These are phyloP conservation scores for Pandemis cinnamomeana DNA, from an alignment of 2,888 invertebrate genomes.

Conservation along the genomic window DNA sequence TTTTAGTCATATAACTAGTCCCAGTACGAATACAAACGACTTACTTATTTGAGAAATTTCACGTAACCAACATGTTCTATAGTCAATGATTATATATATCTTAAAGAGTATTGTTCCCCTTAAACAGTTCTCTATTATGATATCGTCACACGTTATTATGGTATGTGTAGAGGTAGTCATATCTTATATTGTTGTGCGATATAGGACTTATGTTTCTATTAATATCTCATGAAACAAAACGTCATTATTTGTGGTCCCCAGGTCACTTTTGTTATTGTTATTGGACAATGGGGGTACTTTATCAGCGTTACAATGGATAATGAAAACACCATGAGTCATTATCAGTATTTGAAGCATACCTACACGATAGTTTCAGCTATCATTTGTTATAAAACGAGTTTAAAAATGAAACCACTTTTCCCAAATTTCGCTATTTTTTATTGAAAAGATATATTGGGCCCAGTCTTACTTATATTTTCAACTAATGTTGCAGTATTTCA, in stretches of 20 bases:
- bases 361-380: background rate
- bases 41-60: background rate
- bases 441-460: too few species aligned
- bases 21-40: background rate
- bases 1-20: background rate
- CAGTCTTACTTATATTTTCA: too few species aligned
- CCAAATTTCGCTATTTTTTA: too few species aligned
- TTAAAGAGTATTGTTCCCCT: background rate
- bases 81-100: background rate
- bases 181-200: conserved; percentile 9
- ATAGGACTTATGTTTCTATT: conserved; percentile 10
- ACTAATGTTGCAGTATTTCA: too few species aligned
- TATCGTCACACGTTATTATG: conserved; percentile 16
- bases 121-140: conserved; percentile 7
- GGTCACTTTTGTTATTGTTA: conserved; percentile 38
- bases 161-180: conserved; percentile 17
- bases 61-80: background rate
- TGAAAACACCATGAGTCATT: conserved; percentile 17
- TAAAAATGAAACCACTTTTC: too few species aligned
- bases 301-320: conserved; percentile 23
- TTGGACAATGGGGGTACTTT: conserved; percentile 34
- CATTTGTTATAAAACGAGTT: background rate
- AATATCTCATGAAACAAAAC: conserved; percentile 31
- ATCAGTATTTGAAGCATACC: background rate
- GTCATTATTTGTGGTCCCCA: conserved; percentile 28